Base-by-base conservation (phyloP, 2,113 vertebrate species). In the Anser brachyrhynchus region DNA sequence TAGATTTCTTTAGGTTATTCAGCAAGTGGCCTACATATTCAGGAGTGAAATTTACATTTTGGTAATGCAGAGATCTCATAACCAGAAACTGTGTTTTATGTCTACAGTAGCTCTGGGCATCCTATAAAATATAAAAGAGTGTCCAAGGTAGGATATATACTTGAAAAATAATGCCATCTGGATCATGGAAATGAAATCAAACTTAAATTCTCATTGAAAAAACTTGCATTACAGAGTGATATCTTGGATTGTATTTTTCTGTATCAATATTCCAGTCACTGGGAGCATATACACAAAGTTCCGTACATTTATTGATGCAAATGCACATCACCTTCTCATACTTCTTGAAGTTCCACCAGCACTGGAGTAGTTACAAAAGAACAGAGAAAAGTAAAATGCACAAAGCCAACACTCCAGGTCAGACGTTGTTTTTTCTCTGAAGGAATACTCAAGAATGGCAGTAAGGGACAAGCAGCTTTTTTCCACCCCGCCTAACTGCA, bases 11-110 rank as follows among this genome's bases (percentile, higher is more conserved):
- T 74, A 83, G 95, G 84, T 90, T 84, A 93, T 93, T 96, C 67
- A 87, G 86, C 75, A 96, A 94, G 78, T 96, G 81, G 64, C 96
- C 92, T 95, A 94, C 73, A 93, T 96, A 62, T 87, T 92, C 91
- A 96, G 71, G 70, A 95, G 29, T 28, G 39, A 92, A 92, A 95
- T 91, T 86, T 93, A 90, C 94, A 96, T 97, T 92, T 96, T 82
- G 94, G 95, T 84, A 77, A 92, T 91, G 55, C 80, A 85, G 72
- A 79, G 85, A 94, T 90, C 96, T 97, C 65, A 80, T 75, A 96
- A 95, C 74, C 73, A 93, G 93, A 96, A 96, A 84, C 51, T 80
- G 72, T 43, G 54, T 70, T 97, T 90, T 92, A 65, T 84, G 96
- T 90, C 73, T 80, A 74, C 55, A 96, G 69, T 94, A 89, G 94